Base-by-base conservation (phyloP, 2,797 vertebrate genomes). In the Rhynchotus rufescens region DNA sequence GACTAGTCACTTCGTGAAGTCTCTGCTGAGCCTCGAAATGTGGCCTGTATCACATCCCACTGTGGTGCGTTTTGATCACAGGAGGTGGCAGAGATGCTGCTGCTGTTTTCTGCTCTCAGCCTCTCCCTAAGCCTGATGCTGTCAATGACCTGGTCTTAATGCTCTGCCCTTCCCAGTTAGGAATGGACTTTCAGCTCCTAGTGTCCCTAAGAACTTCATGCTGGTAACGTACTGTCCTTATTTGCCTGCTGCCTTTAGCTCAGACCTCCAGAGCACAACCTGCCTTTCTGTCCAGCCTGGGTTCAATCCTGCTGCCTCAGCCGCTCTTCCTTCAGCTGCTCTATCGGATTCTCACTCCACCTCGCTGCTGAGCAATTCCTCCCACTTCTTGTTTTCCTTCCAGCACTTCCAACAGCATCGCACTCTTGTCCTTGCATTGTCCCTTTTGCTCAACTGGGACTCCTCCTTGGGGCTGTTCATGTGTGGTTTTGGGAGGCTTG, bases 41-140 rank as follows among this genome's bases (percentile, higher is more conserved):
- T 2, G 1, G 4, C 38, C 15, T 0, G 0, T 28, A 8, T 13
- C 0, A 0, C 1, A 1, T 62, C 62, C 45, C 10, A 3, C 0
- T 0, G 32, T 61, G 76, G 22, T 1, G 2, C 10, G 15, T 11
- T 47, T 38, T 36, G 28, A 52, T 88, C 1, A 1, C 28, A 30
- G 73, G 30, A 25, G 12, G 13, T 15, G 61, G 38, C 57, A 60
- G 60, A 56, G 26, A 64, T 51, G 2, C 36, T 56, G 1, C 2
- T 78, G 4, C 44, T 62, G 30, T 30, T 15, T 20, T 71, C n/a
- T 80, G 40, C 32, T 30, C 40, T 62, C 13, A 8, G 21, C 40
- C 32, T 49, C 32, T 79, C 21, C 73, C 26, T 51, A 28, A 71
- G 36, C 16, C 4, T 2, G 30, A 15, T 2, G 5, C 36, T 83